Evolutionary conservation across 2,888 invertebrate genomes (phyloP), one percentile per base, ranked within the genome.

Genomic region (Hermodice carunculata): DNA sequence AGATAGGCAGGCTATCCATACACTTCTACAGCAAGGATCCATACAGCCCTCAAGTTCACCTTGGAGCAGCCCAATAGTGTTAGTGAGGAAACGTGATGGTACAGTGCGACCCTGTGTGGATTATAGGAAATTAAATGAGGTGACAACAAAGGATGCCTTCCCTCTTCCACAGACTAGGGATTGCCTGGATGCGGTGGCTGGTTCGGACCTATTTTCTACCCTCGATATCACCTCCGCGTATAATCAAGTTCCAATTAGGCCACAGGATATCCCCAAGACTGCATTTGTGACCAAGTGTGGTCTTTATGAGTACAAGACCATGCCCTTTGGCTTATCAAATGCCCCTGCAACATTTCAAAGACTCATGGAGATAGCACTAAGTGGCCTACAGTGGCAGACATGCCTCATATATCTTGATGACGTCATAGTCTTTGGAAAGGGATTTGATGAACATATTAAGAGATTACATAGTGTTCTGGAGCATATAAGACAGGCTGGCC

Each of bases 291-390:
- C n/a, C 11, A 29, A 29, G 3, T n/a, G 31, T 3, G 40, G 49
- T 3, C 44, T 49, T 5, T 60, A 49, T 37, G 42, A 49, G 26
- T 60, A 8, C 17, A 53, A 34, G 14, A 3, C 24, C 4, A 51
- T 52, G 60, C 52, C 60, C 8, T 49, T 52, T 22, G 60, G 60
- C 19, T 34, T 34, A 4, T 29, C 26, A 24, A 51, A 49, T 19
- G 28, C 32, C 5, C 60, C 60, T 14, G 26, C 37, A 3, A 37
- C 51, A 5, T 60, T 51, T 24, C 49, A 40, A 26, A 26, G 28
- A 26, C 29, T 60, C 24, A 49, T 49, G 28, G 28, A 49, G 26
- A 34, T 17, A 5, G 19, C 26, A 5, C 34, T 49, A 5, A 24
- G 31, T 17, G 34, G 19, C n/a, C 37, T 37, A 14, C 24, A 52